Evolutionary conservation across 2,888 invertebrate species (phyloP).

Genomic region (Ectobius pallidus): DNA sequence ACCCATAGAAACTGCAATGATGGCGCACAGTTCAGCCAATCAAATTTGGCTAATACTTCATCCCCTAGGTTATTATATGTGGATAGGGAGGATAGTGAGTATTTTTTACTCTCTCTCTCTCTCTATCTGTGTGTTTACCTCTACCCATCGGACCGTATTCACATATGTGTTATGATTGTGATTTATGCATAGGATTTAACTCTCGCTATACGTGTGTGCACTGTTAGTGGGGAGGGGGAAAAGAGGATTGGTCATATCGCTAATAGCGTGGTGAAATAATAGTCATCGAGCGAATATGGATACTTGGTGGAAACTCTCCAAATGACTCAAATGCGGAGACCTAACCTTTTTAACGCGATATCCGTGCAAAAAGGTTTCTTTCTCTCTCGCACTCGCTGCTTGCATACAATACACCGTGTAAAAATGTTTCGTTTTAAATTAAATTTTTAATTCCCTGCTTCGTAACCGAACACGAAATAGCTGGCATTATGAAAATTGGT

Average conservation of each 20-base stretch:
- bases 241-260: slow-evolving; percentile 13
- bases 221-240: not conserved
- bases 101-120: too few relatives aligned
- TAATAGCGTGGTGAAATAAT: slow-evolving; percentile 27
- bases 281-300: slow-evolving; percentile 18
- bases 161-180: slow-evolving; percentile 30
- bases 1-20: slow-evolving; percentile 31
- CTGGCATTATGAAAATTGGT: too few relatives aligned
- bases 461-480: too few relatives aligned
- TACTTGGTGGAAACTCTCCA: not conserved
- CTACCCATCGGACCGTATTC: not conserved
- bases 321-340: not conserved
- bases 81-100: not conserved
- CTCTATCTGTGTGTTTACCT: slow-evolving; percentile 12
- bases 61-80: slow-evolving; percentile 31
- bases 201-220: not conserved
- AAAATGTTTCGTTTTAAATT: too few relatives aligned
- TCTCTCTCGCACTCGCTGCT: too few relatives aligned
- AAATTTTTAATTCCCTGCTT: too few relatives aligned
- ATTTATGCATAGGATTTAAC: slow-evolving; percentile 31
- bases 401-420: too few relatives aligned
- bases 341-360: not conserved
- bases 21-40: slow-evolving; percentile 29
- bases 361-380: too few relatives aligned
- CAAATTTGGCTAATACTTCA: slow-evolving; percentile 31